phyloP scores from a whole-genome alignment of 1,140 invertebrate genomes.

The Lordiphosa collinella region DNA sequence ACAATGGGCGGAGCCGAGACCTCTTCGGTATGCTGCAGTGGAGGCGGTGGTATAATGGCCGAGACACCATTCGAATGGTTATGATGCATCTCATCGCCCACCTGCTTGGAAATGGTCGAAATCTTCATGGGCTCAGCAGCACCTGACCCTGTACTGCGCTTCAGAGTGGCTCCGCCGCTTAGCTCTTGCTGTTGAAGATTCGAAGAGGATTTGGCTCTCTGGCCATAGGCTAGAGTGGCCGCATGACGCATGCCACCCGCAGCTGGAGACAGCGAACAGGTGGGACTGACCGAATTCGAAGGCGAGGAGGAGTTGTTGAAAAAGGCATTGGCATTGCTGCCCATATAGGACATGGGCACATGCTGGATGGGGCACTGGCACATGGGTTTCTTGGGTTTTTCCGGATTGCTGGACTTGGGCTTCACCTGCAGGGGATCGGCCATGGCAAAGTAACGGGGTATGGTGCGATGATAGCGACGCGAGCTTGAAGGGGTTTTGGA shows the following conservation, averaged over 20 bases:
- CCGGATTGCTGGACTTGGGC: constrained; percentile 31
- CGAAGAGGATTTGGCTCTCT: constrained; percentile 61
- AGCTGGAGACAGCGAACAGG: constrained; percentile 41
- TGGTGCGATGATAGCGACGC: constrained; percentile 78
- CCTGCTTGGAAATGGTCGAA: constrained; percentile 74
- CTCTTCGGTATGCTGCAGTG: constrained; percentile 64
- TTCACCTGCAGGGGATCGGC: constrained; percentile 71
- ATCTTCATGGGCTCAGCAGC: constrained; percentile 64
- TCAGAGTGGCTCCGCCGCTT: constrained; percentile 18
- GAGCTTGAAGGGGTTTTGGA: constrained; percentile 69
- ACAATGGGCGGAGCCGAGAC: constrained; percentile 64
- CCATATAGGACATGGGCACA: constrained; percentile 80
- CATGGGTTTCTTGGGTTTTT: constrained; percentile 67
- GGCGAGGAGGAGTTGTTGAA: constrained; percentile 26
- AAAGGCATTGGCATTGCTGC: constrained; percentile 65
- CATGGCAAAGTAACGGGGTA: constrained; percentile 76
- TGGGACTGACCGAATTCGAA: constrained; percentile 33
- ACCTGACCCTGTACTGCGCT: constrained; percentile 21
- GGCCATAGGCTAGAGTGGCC: constrained; percentile 41
- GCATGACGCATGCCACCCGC: constrained; percentile 26
- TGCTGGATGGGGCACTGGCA: constrained; percentile 79
- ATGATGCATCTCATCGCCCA: constrained; percentile 64
- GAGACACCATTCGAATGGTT: constrained; percentile 36
- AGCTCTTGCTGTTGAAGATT: constrained; percentile 52
- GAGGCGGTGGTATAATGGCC: constrained; percentile 53